These are phyloP conservation scores for Limenitis arthemis DNA, from an alignment of 2,888 invertebrate genomes.

Conservation along the genomic window DNA sequence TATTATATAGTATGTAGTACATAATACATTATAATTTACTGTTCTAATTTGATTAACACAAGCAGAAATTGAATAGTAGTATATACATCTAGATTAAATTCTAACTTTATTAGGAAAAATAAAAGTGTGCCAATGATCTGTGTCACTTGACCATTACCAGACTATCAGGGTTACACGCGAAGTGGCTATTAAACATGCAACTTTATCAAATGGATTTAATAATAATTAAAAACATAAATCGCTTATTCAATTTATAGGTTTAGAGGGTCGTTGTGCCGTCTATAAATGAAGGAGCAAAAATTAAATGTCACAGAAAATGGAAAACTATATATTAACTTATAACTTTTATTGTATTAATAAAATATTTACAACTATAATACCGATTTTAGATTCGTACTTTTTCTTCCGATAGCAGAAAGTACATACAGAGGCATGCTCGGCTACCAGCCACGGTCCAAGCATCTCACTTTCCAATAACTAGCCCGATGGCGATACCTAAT, in stretches of 20 bases:
- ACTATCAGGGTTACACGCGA: slow-evolving; percentile 39
- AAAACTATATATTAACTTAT: neutral
- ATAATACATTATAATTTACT: too few relatives aligned
- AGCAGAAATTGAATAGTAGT: too few relatives aligned
- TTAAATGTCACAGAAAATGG: too few relatives aligned
- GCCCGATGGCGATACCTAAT: slow-evolving; percentile 58
- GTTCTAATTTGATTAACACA: too few relatives aligned
- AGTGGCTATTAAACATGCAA: slow-evolving; percentile 32
- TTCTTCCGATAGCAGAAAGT: slow-evolving; percentile 40
- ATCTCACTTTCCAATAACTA: slow-evolving; percentile 66
- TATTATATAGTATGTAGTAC: too few relatives aligned
- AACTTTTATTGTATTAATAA: too few relatives aligned
- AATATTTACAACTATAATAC: neutral
- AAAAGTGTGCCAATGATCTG: slow-evolving; percentile 38
- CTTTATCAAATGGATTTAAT: slow-evolving; percentile 11
- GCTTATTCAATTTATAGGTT: neutral
- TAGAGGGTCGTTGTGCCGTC: too few relatives aligned
- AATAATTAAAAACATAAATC: slow-evolving; percentile 12
- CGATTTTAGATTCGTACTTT: slow-evolving; percentile 24
- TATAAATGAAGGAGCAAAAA: too few relatives aligned
- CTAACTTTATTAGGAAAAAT: slow-evolving; percentile 12
- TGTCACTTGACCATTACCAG: slow-evolving; percentile 49
- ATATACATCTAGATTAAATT: neutral
- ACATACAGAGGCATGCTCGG: slow-evolving; percentile 33
- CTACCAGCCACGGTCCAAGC: slow-evolving; percentile 48